Evolutionary conservation across 2,797 vertebrate species (phyloP), one percentile per base, ranked within the genome.

Genomic region (Melopsittacus undulatus): DNA sequence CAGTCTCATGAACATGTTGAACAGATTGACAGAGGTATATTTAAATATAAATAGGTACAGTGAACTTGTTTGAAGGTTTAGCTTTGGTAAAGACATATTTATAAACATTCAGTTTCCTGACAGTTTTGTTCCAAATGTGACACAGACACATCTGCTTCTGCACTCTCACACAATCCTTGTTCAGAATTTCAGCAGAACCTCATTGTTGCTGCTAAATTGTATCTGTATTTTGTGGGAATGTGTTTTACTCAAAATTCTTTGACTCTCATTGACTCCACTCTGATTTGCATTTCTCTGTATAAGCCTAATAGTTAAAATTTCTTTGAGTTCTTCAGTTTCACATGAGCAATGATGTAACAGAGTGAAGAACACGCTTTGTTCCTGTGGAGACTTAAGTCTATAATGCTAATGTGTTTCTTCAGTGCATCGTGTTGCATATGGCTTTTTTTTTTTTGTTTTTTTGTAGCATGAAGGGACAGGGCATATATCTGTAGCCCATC

Each of bases 381-480:
- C 18, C 13, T 14, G 18, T 21, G 57, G 27, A 87, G 27, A n/a
- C 16, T n/a, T 9, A n/a, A 40, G 36, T 24, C 51, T 42, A 19
- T 29, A 5, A 72, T 89, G 54, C n/a, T n/a, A 17, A 3, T 2
- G 21, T 9, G 30, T 76, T 92, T 46, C 83, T 83, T 79, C 34
- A 51, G 11, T 13, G 12, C 29, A 11, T 43, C 8, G 8, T 73
- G 13, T 42, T 38, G 36, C 1, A 9, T 0, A 1, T 5, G 23
- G 14, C 3, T 11, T 74, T 4, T 72, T 69, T 83, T 43, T n/a
- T n/a, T n/a, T n/a, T n/a, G 3, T 11, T 74, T 4, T 72, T 69
- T 83, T 43, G 13, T 20, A 36, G 3, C 8, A n/a, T 3, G 22
- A 67, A 40, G 70, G 11, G 13, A 72, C 5, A 49, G 11, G n/a